phyloP scores from a whole-genome alignment of 1,140 invertebrate species.

The Drosophila varians region DNA sequence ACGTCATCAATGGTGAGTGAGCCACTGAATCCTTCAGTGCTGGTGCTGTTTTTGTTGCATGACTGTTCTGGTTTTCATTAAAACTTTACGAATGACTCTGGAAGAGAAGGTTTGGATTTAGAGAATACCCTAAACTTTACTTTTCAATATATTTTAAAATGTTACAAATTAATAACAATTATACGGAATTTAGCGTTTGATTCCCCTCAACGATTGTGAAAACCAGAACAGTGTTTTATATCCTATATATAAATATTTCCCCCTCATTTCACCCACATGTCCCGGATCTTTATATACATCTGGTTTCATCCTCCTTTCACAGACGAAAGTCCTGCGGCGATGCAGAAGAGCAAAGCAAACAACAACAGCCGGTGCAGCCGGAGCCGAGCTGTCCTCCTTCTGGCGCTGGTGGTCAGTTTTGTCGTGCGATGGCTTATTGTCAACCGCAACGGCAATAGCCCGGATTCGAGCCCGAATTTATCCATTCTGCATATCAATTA shows the following conservation, averaged over 20 bases:
- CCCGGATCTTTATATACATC: not conserved
- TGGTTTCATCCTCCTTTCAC: constrained; percentile 42
- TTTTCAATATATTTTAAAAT: too few species aligned
- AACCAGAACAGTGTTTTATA: not conserved
- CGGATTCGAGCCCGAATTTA: constrained; percentile 34
- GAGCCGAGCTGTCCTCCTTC: constrained; percentile 24
- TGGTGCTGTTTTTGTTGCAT: not conserved
- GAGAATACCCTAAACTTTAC: too few species aligned
- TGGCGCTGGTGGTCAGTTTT: constrained; percentile 58
- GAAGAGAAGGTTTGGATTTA: too few species aligned
- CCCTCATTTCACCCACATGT: not conserved
- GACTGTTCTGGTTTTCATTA: not conserved
- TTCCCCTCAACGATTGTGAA: not conserved
- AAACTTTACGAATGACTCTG: not conserved
- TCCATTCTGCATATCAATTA: constrained; percentile 74
- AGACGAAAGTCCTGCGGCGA: constrained; percentile 93
- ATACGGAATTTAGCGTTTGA: too few species aligned
- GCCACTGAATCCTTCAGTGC: not conserved
- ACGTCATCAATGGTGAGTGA: constrained; percentile 93
- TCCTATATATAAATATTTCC: constrained; percentile 7
- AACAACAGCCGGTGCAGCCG: constrained; percentile 8
- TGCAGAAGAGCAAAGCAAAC: constrained; percentile 88
- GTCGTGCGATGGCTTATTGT: constrained; percentile 65
- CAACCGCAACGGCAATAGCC: constrained; percentile 7
- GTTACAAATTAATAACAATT: too few species aligned